Evolutionary conservation across 2,113 vertebrate species (phyloP), one percentile per base, ranked within the genome.

Genomic region (Symphodus melops): DNA sequence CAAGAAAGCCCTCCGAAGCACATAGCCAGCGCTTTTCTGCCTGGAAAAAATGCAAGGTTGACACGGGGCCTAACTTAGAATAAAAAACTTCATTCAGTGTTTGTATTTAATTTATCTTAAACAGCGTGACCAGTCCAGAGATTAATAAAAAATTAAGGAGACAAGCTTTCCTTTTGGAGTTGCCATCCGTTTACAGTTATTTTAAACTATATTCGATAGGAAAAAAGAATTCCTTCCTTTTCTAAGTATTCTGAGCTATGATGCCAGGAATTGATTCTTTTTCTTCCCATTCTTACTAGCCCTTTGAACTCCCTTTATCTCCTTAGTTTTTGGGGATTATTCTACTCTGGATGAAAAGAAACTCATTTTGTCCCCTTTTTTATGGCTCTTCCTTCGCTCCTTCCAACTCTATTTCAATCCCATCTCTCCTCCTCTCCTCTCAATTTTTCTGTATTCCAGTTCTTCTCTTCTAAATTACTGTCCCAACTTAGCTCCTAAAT

Each of bases 301-400:
- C 57, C 80, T 91, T 86, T 91, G 79, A 92, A 88, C 88, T 86
- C 46, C 46, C 25, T 79, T 86, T 87, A 89, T 91, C 83, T 58
- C 63, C 79, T 68, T 73, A 89, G 80, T 92, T 90, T 90, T 81
- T 37, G 61, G 46, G 87, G 83, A 89, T 90, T 92, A 90, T 83
- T 88, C 71, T 51, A 75, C 71, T 80, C 74, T 61, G 81, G 70
- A 72, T 88, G 71, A 86, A 88, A 86, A 57, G 53, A 68, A 73
- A 84, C 59, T 75, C 33, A 71, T 87, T 88, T 64, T 69, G 52
- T 72, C 61, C 57, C 72, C 46, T 80, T 70, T 75, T 63, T 72
- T 17, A 62, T 69, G 79, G 41, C 36, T 73, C 79, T 68, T 41
- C 51, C 58, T 61, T 77, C 66, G 73, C 53, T 66, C 69, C 75